Base-by-base conservation (phyloP, 2,888 invertebrate genomes). In the Agrochola circellaris region DNA sequence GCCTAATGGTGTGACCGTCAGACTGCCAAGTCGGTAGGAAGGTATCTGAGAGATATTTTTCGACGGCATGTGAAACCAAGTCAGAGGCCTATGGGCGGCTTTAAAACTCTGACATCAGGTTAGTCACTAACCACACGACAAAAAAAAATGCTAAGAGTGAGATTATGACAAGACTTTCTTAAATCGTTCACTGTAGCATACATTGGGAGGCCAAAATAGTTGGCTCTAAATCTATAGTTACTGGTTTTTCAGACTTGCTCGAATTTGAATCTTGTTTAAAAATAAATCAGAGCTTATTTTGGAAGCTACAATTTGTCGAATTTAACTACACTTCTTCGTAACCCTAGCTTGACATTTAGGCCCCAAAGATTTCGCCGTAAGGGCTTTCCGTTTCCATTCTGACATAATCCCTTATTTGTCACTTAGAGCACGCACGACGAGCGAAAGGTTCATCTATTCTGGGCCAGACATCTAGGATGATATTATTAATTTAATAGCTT, bases 361-460 rank as follows among this genome's bases (percentile, higher is more conserved):
- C 17, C 64, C 58, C 23, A 0, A 23, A 45, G 79, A 78, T 78
- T 70, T 70, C 17, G 38, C 65, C 70, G 78, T 82, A 26, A 77
- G 65, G 54, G 77, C 83, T 77, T 82, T 80, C 42, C 30, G 83
- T 38, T 66, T 38, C 78, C 30, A 77, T 77, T 62, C 65, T 61
- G 38, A 60, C 30, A 42, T 82, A 80, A 80, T 80, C 80, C 38
- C 42, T 66, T 78, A 83, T 48, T 83, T 60, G 30, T 77, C 65
- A 48, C 56, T 60, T 56, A n/a, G 83, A 30, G 80, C 83, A 81
- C 80, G 80, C 70, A 70, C 79, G 60, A 38, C 17, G 26, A 34
- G 79, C 17, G 17, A 66, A 70, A 83, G 60, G 60, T 61, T 83
- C 54, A 61, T 81, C 65, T 80, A 80, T 77, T 81, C 79, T 83